Conservation (phyloP, 2,113 vertebrate species). For the Chrysemys picta region DNA sequence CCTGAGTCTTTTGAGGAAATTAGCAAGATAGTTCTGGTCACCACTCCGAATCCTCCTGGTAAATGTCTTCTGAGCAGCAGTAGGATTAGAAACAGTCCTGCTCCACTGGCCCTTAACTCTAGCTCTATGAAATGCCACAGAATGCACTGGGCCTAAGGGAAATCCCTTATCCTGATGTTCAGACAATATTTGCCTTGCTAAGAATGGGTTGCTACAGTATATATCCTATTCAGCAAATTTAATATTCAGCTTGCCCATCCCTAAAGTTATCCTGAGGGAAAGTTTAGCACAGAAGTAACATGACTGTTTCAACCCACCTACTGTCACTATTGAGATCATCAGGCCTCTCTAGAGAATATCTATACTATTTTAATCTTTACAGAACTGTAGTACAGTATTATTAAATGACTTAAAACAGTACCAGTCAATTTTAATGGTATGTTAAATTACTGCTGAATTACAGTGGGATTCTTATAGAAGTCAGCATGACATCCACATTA, state of each 20-base stretch:
- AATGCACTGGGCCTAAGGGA: not conserved
- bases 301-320: not conserved
- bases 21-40: not conserved
- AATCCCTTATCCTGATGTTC: not conserved
- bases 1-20: not conserved
- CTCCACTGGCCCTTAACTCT: accelerated
- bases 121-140: not conserved
- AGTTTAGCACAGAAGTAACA: not conserved
- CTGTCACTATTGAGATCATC: not conserved
- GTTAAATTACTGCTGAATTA: conserved; percentile 56
- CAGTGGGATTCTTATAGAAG: not conserved
- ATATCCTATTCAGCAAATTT: not conserved
- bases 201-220: not conserved
- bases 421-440: conserved; percentile 24
- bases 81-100: accelerated
- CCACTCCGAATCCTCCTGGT: not conserved
- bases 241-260: not conserved
- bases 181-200: not conserved
- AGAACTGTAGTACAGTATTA: not conserved
- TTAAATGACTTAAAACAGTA: not conserved
- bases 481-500: conserved; percentile 31
- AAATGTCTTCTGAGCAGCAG: not conserved
- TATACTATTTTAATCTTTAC: conserved; percentile 33
- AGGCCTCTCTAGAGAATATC: not conserved
- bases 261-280: not conserved